Conservation (phyloP, 1,140 invertebrate species). For the Episyrphus balteatus region DNA sequence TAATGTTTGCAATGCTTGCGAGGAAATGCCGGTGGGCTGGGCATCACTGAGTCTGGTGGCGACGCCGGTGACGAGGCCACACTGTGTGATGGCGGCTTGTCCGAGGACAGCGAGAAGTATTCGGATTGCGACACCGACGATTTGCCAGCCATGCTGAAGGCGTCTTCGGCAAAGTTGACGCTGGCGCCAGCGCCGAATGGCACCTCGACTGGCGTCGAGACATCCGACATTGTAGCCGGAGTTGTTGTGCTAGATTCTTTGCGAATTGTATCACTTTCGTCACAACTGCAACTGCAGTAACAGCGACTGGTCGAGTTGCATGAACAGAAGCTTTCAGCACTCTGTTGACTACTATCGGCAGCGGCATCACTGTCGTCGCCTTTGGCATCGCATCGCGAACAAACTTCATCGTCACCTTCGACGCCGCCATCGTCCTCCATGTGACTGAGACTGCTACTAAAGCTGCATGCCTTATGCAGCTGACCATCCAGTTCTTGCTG, state of each 20-base stretch:
- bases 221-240: no score
- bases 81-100: conserved; percentile 1
- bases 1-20: conserved; percentile 15
- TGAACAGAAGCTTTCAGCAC: conserved; percentile 20
- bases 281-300: conserved; percentile 13
- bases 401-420: background rate
- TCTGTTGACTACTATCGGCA: conserved; percentile 5
- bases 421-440: no score
- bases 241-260: no score
- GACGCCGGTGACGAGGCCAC: background rate
- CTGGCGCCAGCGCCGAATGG: no score
- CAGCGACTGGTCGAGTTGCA: conserved; percentile 24
- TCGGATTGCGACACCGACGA: conserved; percentile 17
- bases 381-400: background rate
- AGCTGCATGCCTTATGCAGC: no score
- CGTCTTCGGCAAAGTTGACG: no score
- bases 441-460: no score
- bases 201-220: conserved; percentile 4
- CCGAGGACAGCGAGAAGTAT: conserved; percentile 27
- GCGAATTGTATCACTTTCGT: conserved; percentile 4
- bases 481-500: conserved; percentile 1
- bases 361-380: background rate
- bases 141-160: no score
- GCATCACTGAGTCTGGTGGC: background rate
- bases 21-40: background rate